These are phyloP conservation scores for Pleuronectes platessa DNA, from an alignment of 2,113 vertebrate species.

Conservation along the genomic window DNA sequence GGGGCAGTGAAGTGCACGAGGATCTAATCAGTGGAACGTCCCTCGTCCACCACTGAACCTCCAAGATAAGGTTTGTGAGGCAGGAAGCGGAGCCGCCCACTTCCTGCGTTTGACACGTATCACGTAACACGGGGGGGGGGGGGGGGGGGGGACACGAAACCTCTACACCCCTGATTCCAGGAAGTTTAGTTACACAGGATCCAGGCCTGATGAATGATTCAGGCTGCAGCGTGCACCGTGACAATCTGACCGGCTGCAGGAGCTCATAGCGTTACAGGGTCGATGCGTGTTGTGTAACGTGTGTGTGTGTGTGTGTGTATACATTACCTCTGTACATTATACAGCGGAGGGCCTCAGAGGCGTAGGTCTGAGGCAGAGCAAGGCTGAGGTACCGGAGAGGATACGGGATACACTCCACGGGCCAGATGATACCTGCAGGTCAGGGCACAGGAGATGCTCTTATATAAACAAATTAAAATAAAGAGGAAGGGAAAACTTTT, in stretches of 20 bases:
- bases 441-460: conserved; percentile 5
- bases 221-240: conserved; percentile 12
- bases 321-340: conserved; percentile 84
- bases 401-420: conserved; percentile 85
- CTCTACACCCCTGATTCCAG: conserved; percentile 18
- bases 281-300: conserved; percentile 29
- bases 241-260: not conserved
- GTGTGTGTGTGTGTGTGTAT: conserved; percentile 32
- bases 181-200: conserved; percentile 38
- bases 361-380: conserved; percentile 83
- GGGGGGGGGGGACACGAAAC: conserved; percentile 14
- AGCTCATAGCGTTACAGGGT: conserved; percentile 4
- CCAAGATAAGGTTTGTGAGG: conserved; percentile 16
- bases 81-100: conserved; percentile 41
- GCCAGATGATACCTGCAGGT: conserved; percentile 83
- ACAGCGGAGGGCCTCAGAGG: conserved; percentile 83
- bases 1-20: not conserved
- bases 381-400: conserved; percentile 83
- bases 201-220: conserved; percentile 58
- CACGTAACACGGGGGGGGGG: conserved; percentile 5
- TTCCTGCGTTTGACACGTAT: conserved; percentile 52
- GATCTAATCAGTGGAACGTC: not conserved
- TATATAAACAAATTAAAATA: not conserved
- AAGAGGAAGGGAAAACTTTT: not conserved
- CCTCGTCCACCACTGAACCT: not conserved